A percentile compares a stretch with the other conserved stretches of the same genome.
These are phyloP conservation scores for Actenoides hombroni DNA, from an alignment of 2,113 vertebrate genomes.

Conservation along the genomic window DNA sequence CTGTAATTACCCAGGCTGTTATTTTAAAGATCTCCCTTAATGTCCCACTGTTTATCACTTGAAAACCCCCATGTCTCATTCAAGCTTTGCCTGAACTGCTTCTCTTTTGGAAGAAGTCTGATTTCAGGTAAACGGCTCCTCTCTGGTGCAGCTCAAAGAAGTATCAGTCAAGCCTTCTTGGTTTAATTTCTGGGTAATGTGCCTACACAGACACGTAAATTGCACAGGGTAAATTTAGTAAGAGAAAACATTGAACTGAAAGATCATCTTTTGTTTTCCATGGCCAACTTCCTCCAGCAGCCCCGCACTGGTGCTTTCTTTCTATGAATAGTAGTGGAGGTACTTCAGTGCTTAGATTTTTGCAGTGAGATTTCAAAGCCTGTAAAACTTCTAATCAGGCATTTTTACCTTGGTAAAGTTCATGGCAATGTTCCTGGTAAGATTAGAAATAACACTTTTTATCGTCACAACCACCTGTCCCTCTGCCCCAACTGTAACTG, in stretches of 20 bases:
- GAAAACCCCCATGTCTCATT: neutral
- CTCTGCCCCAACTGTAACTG: neutral
- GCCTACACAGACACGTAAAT: neutral
- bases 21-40: slow-evolving; percentile 34
- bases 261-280: neutral
- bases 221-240: neutral
- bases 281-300: neutral
- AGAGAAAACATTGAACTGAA: neutral
- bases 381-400: neutral
- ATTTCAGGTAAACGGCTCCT: slow-evolving; percentile 34
- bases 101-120: neutral
- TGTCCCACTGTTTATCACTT: neutral
- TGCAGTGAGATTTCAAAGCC: neutral
- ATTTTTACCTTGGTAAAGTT: neutral
- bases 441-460: neutral
- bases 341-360: neutral
- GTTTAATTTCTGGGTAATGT: slow-evolving; percentile 26
- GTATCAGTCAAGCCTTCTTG: neutral
- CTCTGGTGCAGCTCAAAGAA: neutral
- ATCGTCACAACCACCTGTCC: neutral
- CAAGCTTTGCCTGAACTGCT: neutral
- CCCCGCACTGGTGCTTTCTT: accelerated
- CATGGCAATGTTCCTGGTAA: neutral
- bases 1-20: slow-evolving; percentile 41
- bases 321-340: neutral